These are phyloP conservation scores for Sorex maritimensis DNA, from an alignment of 2,797 vertebrate genomes.

Conservation along the genomic window DNA sequence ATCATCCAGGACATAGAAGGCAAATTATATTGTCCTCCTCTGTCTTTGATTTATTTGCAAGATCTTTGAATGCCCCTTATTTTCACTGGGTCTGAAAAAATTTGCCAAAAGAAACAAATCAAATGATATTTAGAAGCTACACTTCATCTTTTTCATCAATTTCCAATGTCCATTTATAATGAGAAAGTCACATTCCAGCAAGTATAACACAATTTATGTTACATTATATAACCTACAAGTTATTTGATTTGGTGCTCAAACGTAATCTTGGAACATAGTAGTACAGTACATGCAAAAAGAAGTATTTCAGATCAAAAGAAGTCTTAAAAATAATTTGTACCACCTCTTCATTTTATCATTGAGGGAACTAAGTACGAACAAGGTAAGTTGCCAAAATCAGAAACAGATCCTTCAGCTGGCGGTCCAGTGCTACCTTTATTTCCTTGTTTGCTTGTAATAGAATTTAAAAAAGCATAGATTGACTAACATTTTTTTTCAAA, in stretches of 20 bases:
- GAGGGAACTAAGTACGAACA: neutral
- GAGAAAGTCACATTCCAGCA: neutral
- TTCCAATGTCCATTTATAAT: neutral
- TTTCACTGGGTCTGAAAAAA: conserved; percentile 21
- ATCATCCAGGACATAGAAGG: neutral
- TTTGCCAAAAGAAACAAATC: conserved; percentile 28
- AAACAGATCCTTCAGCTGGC: neutral
- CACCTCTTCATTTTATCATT: conserved; percentile 42
- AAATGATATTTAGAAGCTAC: conserved; percentile 8
- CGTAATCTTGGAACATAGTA: conserved; percentile 4
- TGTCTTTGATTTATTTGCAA: conserved; percentile 8
- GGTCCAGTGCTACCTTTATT: neutral
- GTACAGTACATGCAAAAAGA: conserved; percentile 7
- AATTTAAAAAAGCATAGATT: conserved; percentile 18
- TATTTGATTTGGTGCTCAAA: conserved; percentile 49
- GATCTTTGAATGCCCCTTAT: conserved; percentile 54
- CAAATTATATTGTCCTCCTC: neutral
- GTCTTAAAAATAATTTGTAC: conserved; percentile 29
- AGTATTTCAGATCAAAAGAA: conserved; percentile 22
- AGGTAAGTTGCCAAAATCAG: conserved; percentile 7
- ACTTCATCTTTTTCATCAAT: neutral
- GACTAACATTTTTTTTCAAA: neutral
- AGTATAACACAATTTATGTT: conserved; percentile 32
- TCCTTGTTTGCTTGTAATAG: conserved; percentile 5
- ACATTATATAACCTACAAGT: neutral